Percentiles rank a stretch among this genome's conserved stretches.
Evolutionary conservation across 2,113 vertebrate genomes (phyloP).

Genomic region (Mormyrus iriodes): DNA sequence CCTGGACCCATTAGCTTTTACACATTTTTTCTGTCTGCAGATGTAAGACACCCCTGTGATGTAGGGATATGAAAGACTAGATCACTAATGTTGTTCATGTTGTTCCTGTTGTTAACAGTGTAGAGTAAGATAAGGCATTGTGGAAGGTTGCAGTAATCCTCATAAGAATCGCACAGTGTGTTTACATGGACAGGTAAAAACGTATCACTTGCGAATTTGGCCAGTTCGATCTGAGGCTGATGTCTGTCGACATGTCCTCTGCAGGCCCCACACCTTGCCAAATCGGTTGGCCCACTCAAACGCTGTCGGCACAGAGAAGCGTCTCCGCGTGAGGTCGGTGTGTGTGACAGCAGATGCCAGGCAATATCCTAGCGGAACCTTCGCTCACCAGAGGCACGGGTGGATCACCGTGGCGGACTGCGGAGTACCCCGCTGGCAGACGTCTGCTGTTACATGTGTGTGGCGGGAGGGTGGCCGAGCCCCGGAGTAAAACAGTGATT

Average conservation of each 20-base stretch:
- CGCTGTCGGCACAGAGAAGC: background rate
- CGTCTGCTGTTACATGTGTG: constrained; percentile 29
- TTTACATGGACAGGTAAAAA: background rate
- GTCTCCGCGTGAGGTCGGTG: background rate
- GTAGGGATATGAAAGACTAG: background rate
- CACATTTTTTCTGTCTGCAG: background rate
- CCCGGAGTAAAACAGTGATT: constrained; percentile 21
- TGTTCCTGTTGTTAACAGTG: background rate
- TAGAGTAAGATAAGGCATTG: background rate
- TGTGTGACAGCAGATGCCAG: constrained; percentile 25
- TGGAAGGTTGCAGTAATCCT: background rate
- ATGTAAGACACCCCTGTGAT: background rate
- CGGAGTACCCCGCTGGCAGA: constrained; percentile 27
- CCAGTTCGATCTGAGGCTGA: background rate
- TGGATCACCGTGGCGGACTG: background rate
- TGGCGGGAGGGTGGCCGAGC: background rate
- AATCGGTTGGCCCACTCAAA: background rate
- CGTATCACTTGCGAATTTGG: background rate
- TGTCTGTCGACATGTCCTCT: background rate
- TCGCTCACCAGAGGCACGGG: constrained; percentile 5
- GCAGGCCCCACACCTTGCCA: background rate
- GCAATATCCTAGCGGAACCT: constrained; percentile 25
- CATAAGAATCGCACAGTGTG: background rate
- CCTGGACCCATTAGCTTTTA: background rate
- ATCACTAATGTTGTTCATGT: background rate